These are phyloP conservation scores for Atta texana DNA, from an alignment of 1,140 invertebrate species.

Conservation along the genomic window DNA sequence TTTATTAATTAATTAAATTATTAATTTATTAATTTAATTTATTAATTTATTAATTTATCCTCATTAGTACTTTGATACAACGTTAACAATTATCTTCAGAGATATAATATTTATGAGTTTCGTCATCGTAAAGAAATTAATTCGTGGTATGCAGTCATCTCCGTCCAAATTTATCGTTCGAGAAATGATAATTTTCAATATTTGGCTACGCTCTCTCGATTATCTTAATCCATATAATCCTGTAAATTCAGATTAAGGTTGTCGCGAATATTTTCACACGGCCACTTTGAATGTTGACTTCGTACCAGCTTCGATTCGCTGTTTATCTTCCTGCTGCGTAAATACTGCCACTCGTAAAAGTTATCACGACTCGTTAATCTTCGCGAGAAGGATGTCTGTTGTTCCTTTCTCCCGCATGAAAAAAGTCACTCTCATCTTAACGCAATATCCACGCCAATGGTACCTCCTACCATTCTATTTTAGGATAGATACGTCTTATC, in stretches of 20 bases:
- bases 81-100: neutral
- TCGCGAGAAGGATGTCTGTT: slow-evolving; percentile 43
- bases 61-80: slow-evolving; percentile 2
- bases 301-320: slow-evolving; percentile 31
- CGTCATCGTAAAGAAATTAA: slow-evolving; percentile 37
- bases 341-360: slow-evolving; percentile 55
- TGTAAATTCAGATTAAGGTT: slow-evolving; percentile 18
- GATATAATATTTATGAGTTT: slow-evolving; percentile 19
- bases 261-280: slow-evolving; percentile 32
- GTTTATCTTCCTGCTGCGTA: slow-evolving; percentile 45
- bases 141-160: neutral
- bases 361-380: slow-evolving; percentile 50
- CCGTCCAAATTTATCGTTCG: slow-evolving; percentile 17
- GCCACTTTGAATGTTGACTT: slow-evolving; percentile 10
- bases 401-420: slow-evolving; percentile 4
- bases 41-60: slow-evolving; percentile 26
- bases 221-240: slow-evolving; percentile 36
- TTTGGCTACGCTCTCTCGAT: slow-evolving; percentile 18
- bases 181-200: slow-evolving; percentile 14
- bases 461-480: slow-evolving; percentile 5
- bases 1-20: too few relatives aligned
- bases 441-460: slow-evolving; percentile 17
- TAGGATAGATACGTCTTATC: slow-evolving; percentile 11
- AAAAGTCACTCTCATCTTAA: neutral
- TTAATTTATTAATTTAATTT: slow-evolving; percentile 27